Base-by-base conservation (phyloP, 2,113 vertebrate genomes). In the Zingel zingel region DNA sequence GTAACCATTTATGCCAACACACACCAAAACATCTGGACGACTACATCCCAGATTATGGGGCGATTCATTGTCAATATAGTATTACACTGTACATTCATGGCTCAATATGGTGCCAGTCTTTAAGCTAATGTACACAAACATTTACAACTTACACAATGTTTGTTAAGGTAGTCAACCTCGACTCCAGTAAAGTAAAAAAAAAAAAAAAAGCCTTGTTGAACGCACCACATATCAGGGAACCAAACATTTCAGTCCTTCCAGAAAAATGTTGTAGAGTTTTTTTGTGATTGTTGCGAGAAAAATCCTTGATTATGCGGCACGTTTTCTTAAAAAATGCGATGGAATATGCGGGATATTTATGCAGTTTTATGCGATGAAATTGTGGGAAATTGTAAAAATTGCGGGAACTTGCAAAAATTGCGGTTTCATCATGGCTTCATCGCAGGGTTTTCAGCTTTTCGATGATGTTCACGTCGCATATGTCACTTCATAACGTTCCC, bases 51-150 rank as follows among this genome's bases (percentile, higher is more conserved):
- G 83, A 76, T 82, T 80, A 87, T 57, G 54, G 62, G 74, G 48
- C 66, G 63, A 59, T 80, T 87, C 61, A 36, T 87, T 39, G 70
- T 79, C 82, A 65, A 62, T 86, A 86, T 68, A 85, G 78, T 85
- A 74, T 80, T 64, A 85, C 69, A 74, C 79, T 88, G 84, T 90
- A 93, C 89, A 93, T 92, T 89, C 88, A 91, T 64, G 90, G 91
- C 91, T 81, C 79, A 57, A 10, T 91, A 90, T 89, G 86, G 63
- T 30, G 87, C 88, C 91, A 89, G 79, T 82, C 72, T 82, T 82
- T 86, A 76, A 71, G 70, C 66, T 89, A 90, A 85, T 88, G 85
- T 82, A 92, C 86, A 89, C 86, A 85, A 75, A 92, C 85, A 89
- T 93, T 89, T 88, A 92, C 85, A 90, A 77, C 81, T 51, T 69